Conservation (phyloP, 2,113 vertebrate species). For the Thamnophis sirtalis region DNA sequence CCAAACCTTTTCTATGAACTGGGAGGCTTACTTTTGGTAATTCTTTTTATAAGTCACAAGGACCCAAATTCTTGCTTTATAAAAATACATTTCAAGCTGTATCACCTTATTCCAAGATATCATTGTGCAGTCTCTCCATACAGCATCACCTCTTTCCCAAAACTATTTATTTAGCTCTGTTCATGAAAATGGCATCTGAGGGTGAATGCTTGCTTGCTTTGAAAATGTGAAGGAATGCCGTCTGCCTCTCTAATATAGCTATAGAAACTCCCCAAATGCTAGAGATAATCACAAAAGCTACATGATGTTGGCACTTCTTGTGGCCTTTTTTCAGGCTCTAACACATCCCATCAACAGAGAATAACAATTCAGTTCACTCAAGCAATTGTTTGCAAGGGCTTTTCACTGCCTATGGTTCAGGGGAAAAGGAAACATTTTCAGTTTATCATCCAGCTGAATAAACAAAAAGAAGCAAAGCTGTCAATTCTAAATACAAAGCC, state of each 20-base stretch:
- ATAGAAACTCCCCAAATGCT: background rate
- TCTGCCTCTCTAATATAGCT: background rate
- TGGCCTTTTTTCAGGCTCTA: conserved; percentile 16
- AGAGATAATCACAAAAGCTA: background rate
- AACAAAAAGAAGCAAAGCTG: conserved; percentile 50
- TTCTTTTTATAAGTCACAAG: conserved; percentile 9
- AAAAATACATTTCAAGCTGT: conserved; percentile 33
- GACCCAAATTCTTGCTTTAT: conserved; percentile 7
- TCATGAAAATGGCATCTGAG: background rate
- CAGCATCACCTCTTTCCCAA: background rate
- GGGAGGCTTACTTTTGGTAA: conserved; percentile 1
- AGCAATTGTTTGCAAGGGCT: background rate
- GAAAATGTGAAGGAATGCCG: background rate
- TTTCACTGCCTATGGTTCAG: conserved; percentile 34
- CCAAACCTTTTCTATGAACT: background rate
- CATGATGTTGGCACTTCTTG: conserved; percentile 9
- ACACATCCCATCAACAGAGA: conserved; percentile 11
- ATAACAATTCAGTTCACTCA: conserved; percentile 20
- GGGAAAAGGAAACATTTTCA: conserved; percentile 41
- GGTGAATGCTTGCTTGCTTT: background rate
- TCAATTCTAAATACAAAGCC: conserved; percentile 37
- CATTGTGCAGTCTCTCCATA: background rate
- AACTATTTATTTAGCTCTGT: background rate
- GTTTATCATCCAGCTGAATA: conserved; percentile 46
- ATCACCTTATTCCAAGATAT: background rate